A percentile compares a stretch with the other conserved stretches of the same genome.
These are phyloP conservation scores for Notodonta dromedarius DNA, from an alignment of 2,888 invertebrate species.

Conservation along the genomic window DNA sequence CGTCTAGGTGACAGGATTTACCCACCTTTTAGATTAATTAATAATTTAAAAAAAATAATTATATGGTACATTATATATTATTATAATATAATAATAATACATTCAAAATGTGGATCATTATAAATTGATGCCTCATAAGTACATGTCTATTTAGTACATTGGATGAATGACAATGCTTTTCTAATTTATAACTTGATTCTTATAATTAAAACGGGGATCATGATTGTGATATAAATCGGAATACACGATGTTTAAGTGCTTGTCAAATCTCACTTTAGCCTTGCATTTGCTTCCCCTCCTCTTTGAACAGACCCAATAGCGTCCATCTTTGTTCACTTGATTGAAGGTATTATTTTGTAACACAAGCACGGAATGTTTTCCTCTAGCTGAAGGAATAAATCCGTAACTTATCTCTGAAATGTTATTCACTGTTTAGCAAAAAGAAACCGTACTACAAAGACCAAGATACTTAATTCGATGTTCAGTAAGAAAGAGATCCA, in stretches of 20 bases:
- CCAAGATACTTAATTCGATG: not conserved
- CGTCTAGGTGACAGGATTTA: too few relatives aligned
- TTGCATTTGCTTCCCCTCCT: slow-evolving; percentile 31
- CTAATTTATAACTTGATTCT: too few relatives aligned
- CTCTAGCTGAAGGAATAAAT: not conserved
- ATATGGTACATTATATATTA: too few relatives aligned
- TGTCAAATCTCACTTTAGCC: slow-evolving; percentile 36
- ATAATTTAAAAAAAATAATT: too few relatives aligned
- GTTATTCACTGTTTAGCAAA: not conserved
- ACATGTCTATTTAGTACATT: too few relatives aligned
- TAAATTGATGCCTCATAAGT: too few relatives aligned
- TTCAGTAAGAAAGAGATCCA: too few relatives aligned
- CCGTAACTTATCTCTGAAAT: not conserved
- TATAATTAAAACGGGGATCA: slow-evolving; percentile 1
- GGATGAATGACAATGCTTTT: too few relatives aligned
- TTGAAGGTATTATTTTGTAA: slow-evolving; percentile 38
- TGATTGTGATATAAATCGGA: slow-evolving; percentile 38
- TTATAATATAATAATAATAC: too few relatives aligned
- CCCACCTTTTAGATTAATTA: too few relatives aligned
- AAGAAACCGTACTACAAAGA: not conserved
- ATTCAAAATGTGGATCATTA: too few relatives aligned
- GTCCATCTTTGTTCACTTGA: slow-evolving; percentile 23
- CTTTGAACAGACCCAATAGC: slow-evolving; percentile 41
- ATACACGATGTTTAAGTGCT: slow-evolving; percentile 25
- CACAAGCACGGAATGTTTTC: slow-evolving; percentile 24